Base-by-base conservation (phyloP, 1,140 invertebrate species). In the Bemisia tabaci region DNA sequence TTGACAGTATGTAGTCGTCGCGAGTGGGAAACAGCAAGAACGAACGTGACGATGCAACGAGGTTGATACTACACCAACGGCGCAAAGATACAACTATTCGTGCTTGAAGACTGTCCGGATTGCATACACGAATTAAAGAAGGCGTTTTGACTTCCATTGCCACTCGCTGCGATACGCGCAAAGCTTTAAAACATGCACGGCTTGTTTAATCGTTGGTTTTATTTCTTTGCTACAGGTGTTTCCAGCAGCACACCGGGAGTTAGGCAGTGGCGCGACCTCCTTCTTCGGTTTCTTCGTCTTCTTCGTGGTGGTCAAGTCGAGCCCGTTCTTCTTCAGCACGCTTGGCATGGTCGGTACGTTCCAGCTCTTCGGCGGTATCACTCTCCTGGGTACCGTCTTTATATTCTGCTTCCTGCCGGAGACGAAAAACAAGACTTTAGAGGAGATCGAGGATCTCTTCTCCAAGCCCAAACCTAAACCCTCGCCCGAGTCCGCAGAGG, bases 361-460 rank as follows among this genome's bases (percentile, higher is more conserved):
- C 79, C 80, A 83, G 63, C 70, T 86, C 66, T 92, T 88, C 73
- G 84, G 85, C 24, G 74, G 77, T 0, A 74, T 89, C 66, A 82
- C 86, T 21, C 74, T 86, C 1, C 11, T 85, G 26, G 87, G 88
- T 1, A 82, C 84, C 5, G 72, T 84, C 17, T 79, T 88, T 27
- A 74, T 90, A 59, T 83, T 82, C 65, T 79, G 85, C 27, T 83
- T 85, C 66, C 74, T 93, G 24, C 90, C 91, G 9, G 89, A 93
- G 78, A 93, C 90, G 0, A 90, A 87, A 77, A 87, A 88, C 12
- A 87, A 84, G 70, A 85, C 83, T 23, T 77, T 92, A 64, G 84
- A 90, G 73, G 88, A 92, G 62, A 63, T 64, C 33, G 22, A 5
- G 33, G 33, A 48, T 17, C 33, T 48, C 17, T 48, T 48, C 33